A percentile compares a stretch with the other conserved stretches of the same genome.
phyloP scores from a whole-genome alignment of 2,113 vertebrate genomes.

The Sitta europaea region DNA sequence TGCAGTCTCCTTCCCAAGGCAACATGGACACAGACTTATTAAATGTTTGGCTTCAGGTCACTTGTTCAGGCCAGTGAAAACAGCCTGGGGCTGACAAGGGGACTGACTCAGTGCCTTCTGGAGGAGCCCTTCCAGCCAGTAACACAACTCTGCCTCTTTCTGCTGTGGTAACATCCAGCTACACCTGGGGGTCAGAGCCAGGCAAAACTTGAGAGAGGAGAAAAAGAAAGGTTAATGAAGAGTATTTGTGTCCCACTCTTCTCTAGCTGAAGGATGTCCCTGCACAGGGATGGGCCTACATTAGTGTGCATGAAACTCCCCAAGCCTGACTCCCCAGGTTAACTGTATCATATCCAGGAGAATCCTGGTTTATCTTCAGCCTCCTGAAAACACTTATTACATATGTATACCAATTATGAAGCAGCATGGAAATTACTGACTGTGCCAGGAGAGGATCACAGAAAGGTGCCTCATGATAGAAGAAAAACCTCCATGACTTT shows the following conservation, averaged over 20 bases:
- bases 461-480: neutral
- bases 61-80: neutral
- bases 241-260: neutral
- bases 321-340: neutral
- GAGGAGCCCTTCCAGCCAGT: neutral
- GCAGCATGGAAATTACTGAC: neutral
- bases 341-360: neutral
- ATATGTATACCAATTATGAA: neutral
- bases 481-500: neutral
- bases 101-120: neutral
- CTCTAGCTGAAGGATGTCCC: neutral
- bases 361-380: neutral
- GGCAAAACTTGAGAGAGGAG: neutral
- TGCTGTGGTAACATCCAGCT: neutral
- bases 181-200: neutral
- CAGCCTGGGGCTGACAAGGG: neutral
- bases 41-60: neutral
- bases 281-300: fast-evolving
- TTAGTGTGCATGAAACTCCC: neutral
- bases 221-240: neutral
- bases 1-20: neutral
- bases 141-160: neutral
- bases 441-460: neutral
- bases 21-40: neutral
- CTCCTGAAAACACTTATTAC: neutral